Conservation (phyloP, 2,113 vertebrate genomes). For the Lepus europaeus region DNA sequence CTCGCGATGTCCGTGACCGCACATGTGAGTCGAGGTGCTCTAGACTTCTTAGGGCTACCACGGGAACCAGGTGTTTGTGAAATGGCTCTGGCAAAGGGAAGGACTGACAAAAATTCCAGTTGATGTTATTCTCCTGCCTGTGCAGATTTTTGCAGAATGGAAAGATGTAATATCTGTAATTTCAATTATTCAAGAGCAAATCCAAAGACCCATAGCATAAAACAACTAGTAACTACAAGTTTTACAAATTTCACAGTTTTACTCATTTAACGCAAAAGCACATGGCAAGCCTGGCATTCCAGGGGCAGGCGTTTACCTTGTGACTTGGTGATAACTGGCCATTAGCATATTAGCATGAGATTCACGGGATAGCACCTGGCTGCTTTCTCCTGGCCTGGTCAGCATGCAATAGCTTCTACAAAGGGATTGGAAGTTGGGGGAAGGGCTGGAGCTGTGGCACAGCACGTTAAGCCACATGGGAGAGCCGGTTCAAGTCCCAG, state of each 20-base stretch:
- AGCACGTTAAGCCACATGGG: too few species aligned
- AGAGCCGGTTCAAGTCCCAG: too few species aligned
- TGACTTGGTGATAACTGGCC: not conserved
- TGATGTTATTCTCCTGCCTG: not conserved
- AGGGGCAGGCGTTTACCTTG: not conserved
- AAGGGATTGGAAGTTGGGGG: not conserved
- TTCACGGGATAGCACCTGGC: not conserved
- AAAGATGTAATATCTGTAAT: not conserved
- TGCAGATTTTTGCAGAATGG: too few species aligned
- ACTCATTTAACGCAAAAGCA: not conserved
- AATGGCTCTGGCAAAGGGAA: not conserved
- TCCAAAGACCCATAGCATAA: not conserved
- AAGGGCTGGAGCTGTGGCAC: too few species aligned
- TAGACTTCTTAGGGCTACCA: not conserved
- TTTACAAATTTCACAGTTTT: not conserved
- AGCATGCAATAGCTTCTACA: not conserved
- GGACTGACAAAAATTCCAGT: not conserved
- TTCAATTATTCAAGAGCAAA: not conserved
- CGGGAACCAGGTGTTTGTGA: not conserved
- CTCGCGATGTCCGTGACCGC: not conserved
- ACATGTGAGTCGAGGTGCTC: too few species aligned
- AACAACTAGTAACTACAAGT: not conserved
- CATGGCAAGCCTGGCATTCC: not conserved
- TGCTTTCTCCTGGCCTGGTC: not conserved
- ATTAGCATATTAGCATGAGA: accelerated